A percentile compares a stretch with the other conserved stretches of the same genome.
Conservation (phyloP, 2,888 invertebrate species). For the Steinernema scapterisci region DNA sequence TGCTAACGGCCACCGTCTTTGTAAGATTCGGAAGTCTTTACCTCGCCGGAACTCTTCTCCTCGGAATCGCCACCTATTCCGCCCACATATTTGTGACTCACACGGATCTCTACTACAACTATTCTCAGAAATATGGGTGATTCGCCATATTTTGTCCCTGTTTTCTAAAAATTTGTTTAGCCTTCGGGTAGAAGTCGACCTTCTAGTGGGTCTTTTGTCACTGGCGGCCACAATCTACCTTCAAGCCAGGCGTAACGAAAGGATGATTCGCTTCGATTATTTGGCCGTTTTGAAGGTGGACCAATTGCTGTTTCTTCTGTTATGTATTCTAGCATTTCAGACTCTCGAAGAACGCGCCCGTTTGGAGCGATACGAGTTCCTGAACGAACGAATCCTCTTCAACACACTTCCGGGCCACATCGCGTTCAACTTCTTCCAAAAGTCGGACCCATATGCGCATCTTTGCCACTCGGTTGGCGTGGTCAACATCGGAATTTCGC, state of each 20-base stretch:
- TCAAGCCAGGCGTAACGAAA: slow-evolving; percentile 57
- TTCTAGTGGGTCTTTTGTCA: slow-evolving; percentile 52
- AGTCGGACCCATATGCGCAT: slow-evolving; percentile 51
- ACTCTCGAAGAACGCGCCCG: slow-evolving; percentile 41
- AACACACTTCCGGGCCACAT: slow-evolving; percentile 63
- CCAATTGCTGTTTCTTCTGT: background rate
- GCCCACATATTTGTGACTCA: slow-evolving; percentile 61
- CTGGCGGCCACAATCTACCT: slow-evolving; percentile 54
- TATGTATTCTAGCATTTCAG: no score
- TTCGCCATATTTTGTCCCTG: no score
- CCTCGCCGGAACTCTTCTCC: slow-evolving; percentile 42
- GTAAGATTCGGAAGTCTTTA: slow-evolving; percentile 48
- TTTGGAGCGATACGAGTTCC: slow-evolving; percentile 46
- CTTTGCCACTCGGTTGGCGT: slow-evolving; percentile 51
- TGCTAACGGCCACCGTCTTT: slow-evolving; percentile 61
- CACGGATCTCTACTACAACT: slow-evolving; percentile 45
- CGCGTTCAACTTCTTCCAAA: slow-evolving; percentile 48
- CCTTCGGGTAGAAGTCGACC: slow-evolving; percentile 57
- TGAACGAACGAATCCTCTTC: slow-evolving; percentile 59
- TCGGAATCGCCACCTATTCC: slow-evolving; percentile 50
- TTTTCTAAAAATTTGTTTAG: no score
- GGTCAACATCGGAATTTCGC: slow-evolving; percentile 21
- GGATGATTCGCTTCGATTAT: slow-evolving; percentile 60
- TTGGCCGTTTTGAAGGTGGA: slow-evolving; percentile 57
- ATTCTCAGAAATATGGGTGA: slow-evolving; percentile 40